A percentile compares a stretch with the other conserved stretches of the same genome.
Conservation (phyloP, 1,140 invertebrate species). For the Listronotus bonariensis region DNA sequence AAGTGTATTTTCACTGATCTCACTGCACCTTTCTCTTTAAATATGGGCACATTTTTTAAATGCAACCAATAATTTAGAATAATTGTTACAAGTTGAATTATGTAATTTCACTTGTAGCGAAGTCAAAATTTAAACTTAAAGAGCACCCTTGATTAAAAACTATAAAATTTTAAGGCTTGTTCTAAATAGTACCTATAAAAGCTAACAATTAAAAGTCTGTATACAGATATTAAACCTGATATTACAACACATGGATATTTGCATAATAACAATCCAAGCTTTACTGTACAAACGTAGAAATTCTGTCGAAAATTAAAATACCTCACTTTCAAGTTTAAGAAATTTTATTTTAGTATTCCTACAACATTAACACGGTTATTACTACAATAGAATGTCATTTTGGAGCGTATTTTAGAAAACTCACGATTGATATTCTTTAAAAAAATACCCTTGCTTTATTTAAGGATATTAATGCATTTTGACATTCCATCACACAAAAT, state of each 20-base stretch:
- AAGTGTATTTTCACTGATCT: no score
- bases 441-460: constrained; percentile 14
- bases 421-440: constrained; percentile 28
- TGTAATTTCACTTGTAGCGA: no score
- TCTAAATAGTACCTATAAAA: constrained; percentile 32
- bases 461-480: constrained; percentile 4
- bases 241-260: constrained; percentile 41
- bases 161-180: constrained; percentile 20
- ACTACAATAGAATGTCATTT: constrained; percentile 36
- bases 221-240: constrained; percentile 15
- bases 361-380: constrained; percentile 25
- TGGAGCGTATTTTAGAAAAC: constrained; percentile 33
- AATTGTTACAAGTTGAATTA: no score
- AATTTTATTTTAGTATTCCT: constrained; percentile 16
- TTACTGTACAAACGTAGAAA: constrained; percentile 41
- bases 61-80: no score
- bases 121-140: no score
- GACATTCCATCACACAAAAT: not conserved
- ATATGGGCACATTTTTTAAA: no score
- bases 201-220: constrained; percentile 28
- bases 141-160: no score
- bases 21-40: no score
- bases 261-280: constrained; percentile 41
- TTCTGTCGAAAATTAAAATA: constrained; percentile 41
- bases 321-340: constrained; percentile 38